phyloP scores from a whole-genome alignment of 2,113 vertebrate species.

The Stegastes partitus region DNA sequence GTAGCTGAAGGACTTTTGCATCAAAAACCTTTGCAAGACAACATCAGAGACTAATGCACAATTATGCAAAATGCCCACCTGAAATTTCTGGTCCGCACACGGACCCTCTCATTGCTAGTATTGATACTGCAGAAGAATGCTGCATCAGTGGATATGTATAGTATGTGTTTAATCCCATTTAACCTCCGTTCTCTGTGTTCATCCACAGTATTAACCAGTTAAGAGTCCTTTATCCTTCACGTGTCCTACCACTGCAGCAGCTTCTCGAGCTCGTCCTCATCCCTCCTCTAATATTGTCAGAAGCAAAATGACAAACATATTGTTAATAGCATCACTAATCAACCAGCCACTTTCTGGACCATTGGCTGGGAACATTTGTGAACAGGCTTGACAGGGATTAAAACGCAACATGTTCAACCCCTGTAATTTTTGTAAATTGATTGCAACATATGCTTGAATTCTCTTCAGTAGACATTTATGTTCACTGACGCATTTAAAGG shows the following conservation, averaged over 20 bases:
- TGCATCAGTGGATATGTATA: too few relatives aligned
- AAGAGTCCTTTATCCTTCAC: neutral
- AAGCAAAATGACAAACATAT: neutral
- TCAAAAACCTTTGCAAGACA: neutral
- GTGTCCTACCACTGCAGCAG: neutral
- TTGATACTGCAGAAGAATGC: too few relatives aligned
- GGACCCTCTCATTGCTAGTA: too few relatives aligned
- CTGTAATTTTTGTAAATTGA: neutral
- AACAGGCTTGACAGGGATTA: neutral
- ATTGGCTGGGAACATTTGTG: neutral
- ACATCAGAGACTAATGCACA: neutral
- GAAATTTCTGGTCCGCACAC: too few relatives aligned
- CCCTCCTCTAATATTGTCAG: slow-evolving; percentile 8
- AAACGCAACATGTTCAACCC: neutral
- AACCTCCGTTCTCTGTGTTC: neutral
- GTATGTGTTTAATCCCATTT: neutral
- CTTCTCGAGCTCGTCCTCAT: neutral
- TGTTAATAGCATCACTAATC: slow-evolving; percentile 11
- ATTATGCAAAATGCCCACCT: neutral
- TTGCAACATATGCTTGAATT: neutral
- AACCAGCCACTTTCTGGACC: neutral
- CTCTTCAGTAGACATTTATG: neutral
- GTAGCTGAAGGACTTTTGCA: neutral
- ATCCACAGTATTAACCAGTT: neutral
- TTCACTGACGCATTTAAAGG: neutral